phyloP scores from a whole-genome alignment of 64 coral and sea anemone species.

The Stylophora pistillata region DNA sequence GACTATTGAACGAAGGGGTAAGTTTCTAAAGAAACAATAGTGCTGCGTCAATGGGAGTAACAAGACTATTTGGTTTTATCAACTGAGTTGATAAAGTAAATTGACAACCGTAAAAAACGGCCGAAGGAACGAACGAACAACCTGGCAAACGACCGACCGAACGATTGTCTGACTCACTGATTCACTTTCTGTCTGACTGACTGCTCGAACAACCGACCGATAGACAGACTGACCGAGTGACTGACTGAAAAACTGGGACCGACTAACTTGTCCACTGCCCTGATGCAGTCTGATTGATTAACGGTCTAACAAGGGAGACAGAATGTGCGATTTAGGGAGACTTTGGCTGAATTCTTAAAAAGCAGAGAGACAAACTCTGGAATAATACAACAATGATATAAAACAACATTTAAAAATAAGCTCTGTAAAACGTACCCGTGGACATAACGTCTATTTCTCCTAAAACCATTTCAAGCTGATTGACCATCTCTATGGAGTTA shows the following conservation, averaged over 20 bases:
- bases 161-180: too few species aligned
- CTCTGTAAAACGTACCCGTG: not conserved
- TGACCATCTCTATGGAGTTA: conserved; percentile 9
- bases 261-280: too few species aligned
- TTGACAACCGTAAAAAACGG: too few species aligned
- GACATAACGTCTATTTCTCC: conserved; percentile 50
- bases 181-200: not conserved
- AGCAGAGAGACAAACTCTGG: not conserved
- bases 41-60: too few species aligned
- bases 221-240: not conserved
- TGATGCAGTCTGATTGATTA: too few species aligned
- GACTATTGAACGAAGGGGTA: not conserved
- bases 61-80: too few species aligned
- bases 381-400: not conserved
- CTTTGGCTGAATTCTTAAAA: too few species aligned
- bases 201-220: too few species aligned
- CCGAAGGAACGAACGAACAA: too few species aligned
- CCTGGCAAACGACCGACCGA: not conserved
- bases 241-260: not conserved
- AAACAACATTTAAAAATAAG: not conserved
- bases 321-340: too few species aligned
- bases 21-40: too few species aligned
- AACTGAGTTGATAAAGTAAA: too few species aligned
- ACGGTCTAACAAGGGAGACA: not conserved
- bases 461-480: conserved; percentile 17